Base-by-base conservation (phyloP, 53 echinoderm and acorn worm species). In the Apostichopus leukothele region DNA sequence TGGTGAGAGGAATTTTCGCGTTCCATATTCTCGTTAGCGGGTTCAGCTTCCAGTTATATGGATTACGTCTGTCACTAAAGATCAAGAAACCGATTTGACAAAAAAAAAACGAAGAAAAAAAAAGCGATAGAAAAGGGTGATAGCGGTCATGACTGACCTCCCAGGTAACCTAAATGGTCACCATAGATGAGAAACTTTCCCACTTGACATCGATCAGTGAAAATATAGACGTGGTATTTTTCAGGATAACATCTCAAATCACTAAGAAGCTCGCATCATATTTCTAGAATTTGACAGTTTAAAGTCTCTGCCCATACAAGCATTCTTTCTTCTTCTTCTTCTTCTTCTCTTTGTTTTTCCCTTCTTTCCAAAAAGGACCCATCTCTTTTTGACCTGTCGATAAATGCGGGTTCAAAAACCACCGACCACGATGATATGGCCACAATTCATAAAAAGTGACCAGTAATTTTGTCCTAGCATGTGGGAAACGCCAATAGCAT, bases 401-500 rank as follows among this genome's bases (percentile, higher is more conserved):
- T 68, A 68, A 10, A n/a, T 71, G 18, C 2, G 18, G 71, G 71
- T 71, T 13, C 55, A 81, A 81, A 81, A 81, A 81, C 54, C 81
- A 81, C 81, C 59, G 81, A 81, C 81, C 81, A 81, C 25, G 54
- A 55, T 81, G 54, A 55, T 81, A 54, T 18, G 54, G 79, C 79
- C 53, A 54, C 79, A 54, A 25, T 54, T 20, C 81, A 81, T 81
- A 81, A 59, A 39, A 81, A 81, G 14, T 81, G 81, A 81, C 81
- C 81, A 81, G 60, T 59, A 59, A 81, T 71, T 71, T 57, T 18
- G 14, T 71, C 71, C 18, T 71, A 16, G 16, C 6, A n/a, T 71
- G 71, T 71, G 71, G 71, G 20, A 71, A 71, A 71, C 71, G 71
- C 71, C 71, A 71, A 18, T 18, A 71, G n/a, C 71, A 19, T 71